Base-by-base conservation (phyloP, 1,140 invertebrate species). In the Calliopsis andreniformis region DNA sequence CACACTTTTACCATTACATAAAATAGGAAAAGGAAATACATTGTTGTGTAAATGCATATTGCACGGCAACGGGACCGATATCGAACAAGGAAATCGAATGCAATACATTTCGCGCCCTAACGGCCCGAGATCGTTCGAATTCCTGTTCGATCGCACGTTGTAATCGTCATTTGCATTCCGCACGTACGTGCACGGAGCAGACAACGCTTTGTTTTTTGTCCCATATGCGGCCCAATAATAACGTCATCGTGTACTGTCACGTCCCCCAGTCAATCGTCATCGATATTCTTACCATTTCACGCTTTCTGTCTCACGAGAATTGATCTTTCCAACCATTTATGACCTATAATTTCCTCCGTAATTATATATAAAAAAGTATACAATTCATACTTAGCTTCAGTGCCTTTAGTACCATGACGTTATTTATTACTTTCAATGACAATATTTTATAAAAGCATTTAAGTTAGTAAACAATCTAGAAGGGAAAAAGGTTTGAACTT, bases 111-210 rank as follows among this genome's bases (percentile, higher is more conserved):
- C 35, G 53, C 39, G 28, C n/a, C 42, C n/a, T 55, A 45, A 23
- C 42, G n/a, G 47, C n/a, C 23, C 45, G 42, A 30, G 35, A 53
- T 59, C 35, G 63, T 42, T 45, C 39, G 53, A 42, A 70, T 70
- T 53, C 45, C 61, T 43, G 53, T 14, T 20, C 30, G 56, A 78
- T 81, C 76, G 77, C 79, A 82, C 68, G 78, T n/a, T n/a, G 82
- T 78, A 82, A 83, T 78, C 62, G 55, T 72, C 53, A 67, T 85
- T 83, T 84, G 73, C 80, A 86, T 86, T 86, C 73, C 73, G 28
- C 23, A 23, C 63, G 12, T 71, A 51, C 20, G 2, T n/a, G 1
- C 28, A 8, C 14, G 3, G 30, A 12, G n/a, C 47, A 35, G 35
- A 76, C 42, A 43, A 10, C 51, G 73, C 43, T 42, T 51, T 61